phyloP scores from a whole-genome alignment of 2,113 vertebrate species.

The Camelus dromedarius region DNA sequence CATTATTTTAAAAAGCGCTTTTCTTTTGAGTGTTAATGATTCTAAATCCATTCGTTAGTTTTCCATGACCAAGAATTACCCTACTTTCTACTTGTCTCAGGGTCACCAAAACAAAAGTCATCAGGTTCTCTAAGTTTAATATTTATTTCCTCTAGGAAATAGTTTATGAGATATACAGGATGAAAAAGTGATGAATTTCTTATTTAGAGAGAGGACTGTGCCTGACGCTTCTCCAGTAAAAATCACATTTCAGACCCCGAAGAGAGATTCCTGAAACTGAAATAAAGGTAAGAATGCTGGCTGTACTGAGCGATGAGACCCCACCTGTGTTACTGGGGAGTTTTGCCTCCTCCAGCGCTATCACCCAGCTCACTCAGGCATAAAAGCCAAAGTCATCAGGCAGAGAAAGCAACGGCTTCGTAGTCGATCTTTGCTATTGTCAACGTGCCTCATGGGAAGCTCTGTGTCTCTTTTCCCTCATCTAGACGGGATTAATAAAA shows the following conservation, averaged over 20 bases:
- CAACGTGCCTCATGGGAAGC: neutral
- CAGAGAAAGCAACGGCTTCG: neutral
- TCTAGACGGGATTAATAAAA: neutral
- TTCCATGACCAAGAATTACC: neutral
- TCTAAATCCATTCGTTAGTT: neutral
- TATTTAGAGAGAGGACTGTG: neutral
- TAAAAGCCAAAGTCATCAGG: neutral
- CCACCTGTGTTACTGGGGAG: neutral
- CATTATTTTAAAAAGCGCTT: conserved; percentile 11
- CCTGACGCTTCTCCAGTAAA: neutral
- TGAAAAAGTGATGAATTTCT: neutral
- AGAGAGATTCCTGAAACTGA: neutral
- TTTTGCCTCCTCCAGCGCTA: neutral
- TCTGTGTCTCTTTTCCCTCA: neutral
- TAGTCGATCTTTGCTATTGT: neutral
- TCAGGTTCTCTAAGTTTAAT: neutral
- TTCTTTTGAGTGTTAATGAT: neutral
- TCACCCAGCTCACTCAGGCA: neutral
- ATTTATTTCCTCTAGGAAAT: neutral
- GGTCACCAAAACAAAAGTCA: neutral
- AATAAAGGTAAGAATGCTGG: neutral
- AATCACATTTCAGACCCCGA: conserved; percentile 25
- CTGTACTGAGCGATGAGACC: neutral
- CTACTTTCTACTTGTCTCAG: neutral
- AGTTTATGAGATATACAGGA: neutral